Evolutionary conservation across 2,888 invertebrate species (phyloP).

Genomic region (Andricus curvator): DNA sequence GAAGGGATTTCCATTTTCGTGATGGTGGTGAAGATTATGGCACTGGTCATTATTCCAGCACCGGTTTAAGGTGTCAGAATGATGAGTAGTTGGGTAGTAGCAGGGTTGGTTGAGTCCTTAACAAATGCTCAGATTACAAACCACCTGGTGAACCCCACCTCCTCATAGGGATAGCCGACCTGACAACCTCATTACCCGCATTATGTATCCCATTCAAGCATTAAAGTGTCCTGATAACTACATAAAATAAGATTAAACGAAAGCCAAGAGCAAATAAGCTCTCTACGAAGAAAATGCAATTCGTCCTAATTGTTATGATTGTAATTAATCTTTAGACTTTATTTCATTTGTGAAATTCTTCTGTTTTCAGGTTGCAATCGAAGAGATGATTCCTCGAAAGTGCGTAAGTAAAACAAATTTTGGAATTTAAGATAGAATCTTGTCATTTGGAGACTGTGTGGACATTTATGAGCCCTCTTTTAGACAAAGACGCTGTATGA

Average conservation of each 20-base stretch:
- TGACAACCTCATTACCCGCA: slow-evolving; percentile 37
- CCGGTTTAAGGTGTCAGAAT: slow-evolving; percentile 35
- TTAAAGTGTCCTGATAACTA: background rate
- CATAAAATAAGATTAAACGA: slow-evolving; percentile 18
- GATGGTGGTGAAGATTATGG: slow-evolving; percentile 24
- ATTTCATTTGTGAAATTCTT: background rate
- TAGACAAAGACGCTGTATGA: background rate
- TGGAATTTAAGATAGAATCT: background rate
- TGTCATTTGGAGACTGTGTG: no score
- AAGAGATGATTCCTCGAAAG: background rate
- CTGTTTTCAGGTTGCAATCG: background rate
- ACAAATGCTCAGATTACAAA: slow-evolving; percentile 23
- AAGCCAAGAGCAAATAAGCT: background rate
- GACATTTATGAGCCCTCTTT: background rate
- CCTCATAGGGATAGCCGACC: slow-evolving; percentile 26
- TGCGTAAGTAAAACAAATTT: background rate
- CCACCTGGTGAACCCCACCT: slow-evolving; percentile 27
- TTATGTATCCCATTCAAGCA: slow-evolving; percentile 31
- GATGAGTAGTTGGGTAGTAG: background rate
- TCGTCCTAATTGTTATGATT: no score
- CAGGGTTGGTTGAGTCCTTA: background rate
- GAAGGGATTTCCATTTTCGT: slow-evolving; percentile 14
- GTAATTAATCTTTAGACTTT: no score
- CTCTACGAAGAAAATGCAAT: background rate
- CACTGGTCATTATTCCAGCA: slow-evolving; percentile 25